Evolutionary conservation across 2,113 vertebrate species (phyloP).

Genomic region (Vireo altiloquus): DNA sequence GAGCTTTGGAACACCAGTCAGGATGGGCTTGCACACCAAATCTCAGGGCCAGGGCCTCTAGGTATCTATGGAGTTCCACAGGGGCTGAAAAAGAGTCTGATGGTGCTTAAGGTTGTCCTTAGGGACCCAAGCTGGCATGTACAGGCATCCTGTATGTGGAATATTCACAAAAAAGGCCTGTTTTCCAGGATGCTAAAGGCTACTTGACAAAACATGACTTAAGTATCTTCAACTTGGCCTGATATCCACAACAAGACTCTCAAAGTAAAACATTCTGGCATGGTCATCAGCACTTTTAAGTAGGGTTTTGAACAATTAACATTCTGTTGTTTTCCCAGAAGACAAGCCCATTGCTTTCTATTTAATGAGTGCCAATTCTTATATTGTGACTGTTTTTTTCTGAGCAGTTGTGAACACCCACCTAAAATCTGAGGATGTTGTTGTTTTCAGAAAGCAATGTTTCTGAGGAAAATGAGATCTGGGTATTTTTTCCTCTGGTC

Average conservation of each 20-base stretch:
- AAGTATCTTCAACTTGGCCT: neutral
- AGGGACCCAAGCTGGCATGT: neutral
- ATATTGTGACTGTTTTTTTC: neutral
- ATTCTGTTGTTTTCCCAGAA: neutral
- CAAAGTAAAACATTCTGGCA: neutral
- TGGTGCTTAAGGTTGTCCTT: neutral
- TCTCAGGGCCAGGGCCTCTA: fast-evolving
- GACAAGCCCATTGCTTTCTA: neutral
- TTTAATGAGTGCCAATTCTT: neutral
- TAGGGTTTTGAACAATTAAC: neutral
- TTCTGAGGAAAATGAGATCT: neutral
- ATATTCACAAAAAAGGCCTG: neutral
- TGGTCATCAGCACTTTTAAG: neutral
- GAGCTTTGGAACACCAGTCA: neutral
- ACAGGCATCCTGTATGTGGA: neutral
- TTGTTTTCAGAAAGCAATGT: neutral
- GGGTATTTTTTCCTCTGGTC: neutral
- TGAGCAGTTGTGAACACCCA: neutral
- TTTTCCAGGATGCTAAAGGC: neutral
- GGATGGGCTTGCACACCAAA: neutral
- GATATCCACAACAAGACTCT: neutral
- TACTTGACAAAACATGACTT: neutral
- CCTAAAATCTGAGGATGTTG: neutral
- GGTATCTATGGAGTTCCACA: neutral
- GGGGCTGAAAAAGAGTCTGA: neutral